Evolutionary conservation across 23 tunicate genomes (phyloP).

Genomic region (Styela plicata): DNA sequence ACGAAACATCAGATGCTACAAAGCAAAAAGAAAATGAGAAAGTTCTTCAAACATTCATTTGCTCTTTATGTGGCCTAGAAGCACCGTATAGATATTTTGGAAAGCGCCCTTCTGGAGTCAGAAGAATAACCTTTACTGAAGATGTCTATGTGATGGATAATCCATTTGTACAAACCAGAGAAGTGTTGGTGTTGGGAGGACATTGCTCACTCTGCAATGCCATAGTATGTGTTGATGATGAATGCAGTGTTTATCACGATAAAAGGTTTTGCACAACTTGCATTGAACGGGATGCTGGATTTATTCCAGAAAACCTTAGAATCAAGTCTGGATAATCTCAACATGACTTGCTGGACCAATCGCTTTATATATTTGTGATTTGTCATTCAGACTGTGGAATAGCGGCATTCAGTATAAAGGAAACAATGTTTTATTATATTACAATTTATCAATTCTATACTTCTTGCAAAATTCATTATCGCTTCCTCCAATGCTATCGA

Average conservation of each 20-base stretch:
- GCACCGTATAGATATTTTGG: conserved; percentile 16
- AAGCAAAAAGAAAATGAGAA: not conserved
- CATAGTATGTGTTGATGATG: conserved; percentile 15
- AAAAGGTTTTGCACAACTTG: conserved; percentile 10
- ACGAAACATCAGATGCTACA: not conserved
- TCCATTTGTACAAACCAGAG: conserved; percentile 12
- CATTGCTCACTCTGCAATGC: conserved; percentile 19
- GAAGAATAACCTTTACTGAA: not conserved
- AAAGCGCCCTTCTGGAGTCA: not conserved
- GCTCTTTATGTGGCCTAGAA: conserved; percentile 13
- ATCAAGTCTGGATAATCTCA: not conserved
- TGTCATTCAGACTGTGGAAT: too few relatives aligned
- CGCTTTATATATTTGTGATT: too few relatives aligned
- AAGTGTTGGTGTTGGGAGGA: conserved; percentile 14
- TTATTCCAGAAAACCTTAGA: not conserved
- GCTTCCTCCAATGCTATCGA: too few relatives aligned
- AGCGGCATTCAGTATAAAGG: too few relatives aligned
- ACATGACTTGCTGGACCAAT: not conserved
- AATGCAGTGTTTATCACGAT: conserved; percentile 5
- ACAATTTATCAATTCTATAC: too few relatives aligned
- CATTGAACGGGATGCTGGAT: not conserved
- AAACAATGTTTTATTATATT: too few relatives aligned
- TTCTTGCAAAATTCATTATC: too few relatives aligned
- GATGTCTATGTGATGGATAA: conserved; percentile 24
- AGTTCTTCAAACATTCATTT: not conserved